Evolutionary conservation across 2,113 vertebrate species (phyloP).

Genomic region (Poecile atricapillus): DNA sequence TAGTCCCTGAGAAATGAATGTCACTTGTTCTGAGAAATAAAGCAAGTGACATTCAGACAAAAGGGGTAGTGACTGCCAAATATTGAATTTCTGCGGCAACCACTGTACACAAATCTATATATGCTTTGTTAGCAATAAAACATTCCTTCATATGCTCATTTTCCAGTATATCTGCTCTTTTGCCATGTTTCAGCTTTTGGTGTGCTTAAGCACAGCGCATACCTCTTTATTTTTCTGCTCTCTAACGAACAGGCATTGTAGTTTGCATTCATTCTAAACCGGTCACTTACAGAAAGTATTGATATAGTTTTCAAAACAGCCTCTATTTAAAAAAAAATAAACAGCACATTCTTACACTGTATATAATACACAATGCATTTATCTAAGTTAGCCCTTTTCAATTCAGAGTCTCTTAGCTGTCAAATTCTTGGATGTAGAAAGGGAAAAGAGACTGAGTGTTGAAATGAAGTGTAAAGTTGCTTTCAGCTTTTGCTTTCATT

Average conservation of each 20-base stretch:
- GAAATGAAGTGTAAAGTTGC: constrained; percentile 14
- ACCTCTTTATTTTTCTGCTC: constrained; percentile 22
- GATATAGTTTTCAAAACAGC: neutral
- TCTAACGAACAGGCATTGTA: constrained; percentile 49
- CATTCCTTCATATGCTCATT: constrained; percentile 22
- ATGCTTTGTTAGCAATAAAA: neutral
- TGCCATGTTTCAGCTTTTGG: constrained; percentile 33
- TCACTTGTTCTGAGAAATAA: neutral
- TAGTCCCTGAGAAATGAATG: neutral
- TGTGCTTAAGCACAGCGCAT: constrained; percentile 31
- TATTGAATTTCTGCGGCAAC: neutral
- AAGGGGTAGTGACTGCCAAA: neutral
- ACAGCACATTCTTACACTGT: neutral
- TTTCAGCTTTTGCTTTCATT: constrained; percentile 44
- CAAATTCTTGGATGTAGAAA: neutral
- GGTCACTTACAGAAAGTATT: neutral
- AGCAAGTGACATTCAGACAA: constrained; percentile 21
- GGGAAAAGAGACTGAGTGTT: neutral
- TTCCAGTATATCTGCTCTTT: constrained; percentile 25
- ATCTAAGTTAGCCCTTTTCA: neutral
- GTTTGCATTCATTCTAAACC: constrained; percentile 27
- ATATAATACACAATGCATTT: neutral
- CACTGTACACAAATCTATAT: neutral
- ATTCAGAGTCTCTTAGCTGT: neutral
- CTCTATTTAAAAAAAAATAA: neutral